phyloP scores from a whole-genome alignment of 2,888 invertebrate genomes.

The Drosophila testacea region DNA sequence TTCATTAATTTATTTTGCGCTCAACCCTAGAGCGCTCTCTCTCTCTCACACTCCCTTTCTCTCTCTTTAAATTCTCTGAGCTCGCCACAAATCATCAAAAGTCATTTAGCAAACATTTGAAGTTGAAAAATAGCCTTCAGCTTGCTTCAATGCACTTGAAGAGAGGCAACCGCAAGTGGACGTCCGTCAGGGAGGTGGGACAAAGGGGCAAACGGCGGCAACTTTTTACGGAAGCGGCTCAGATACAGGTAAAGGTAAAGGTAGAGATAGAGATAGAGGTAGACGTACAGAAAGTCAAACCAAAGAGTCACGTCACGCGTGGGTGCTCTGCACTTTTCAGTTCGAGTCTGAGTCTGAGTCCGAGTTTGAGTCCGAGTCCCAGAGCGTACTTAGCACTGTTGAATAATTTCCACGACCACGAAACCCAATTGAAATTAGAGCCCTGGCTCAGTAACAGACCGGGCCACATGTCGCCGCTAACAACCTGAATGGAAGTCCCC shows the following conservation, averaged over 20 bases:
- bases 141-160: conserved; percentile 81
- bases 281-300: conserved; percentile 72
- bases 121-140: conserved; percentile 83
- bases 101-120: conserved; percentile 82
- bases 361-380: conserved; percentile 34
- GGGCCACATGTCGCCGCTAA: conserved; percentile 77
- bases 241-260: conserved; percentile 43
- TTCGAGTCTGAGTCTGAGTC: conserved; percentile 26
- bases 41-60: not conserved
- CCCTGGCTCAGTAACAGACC: conserved; percentile 69
- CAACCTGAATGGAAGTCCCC: conserved; percentile 65
- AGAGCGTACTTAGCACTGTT: conserved; percentile 77
- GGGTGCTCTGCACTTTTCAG: conserved; percentile 66
- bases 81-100: conserved; percentile 81
- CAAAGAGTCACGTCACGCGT: conserved; percentile 82
- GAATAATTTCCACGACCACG: conserved; percentile 80
- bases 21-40: conserved; percentile 40
- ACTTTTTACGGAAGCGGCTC: conserved; percentile 78
- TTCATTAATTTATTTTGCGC: conserved; percentile 80
- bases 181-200: conserved; percentile 17
- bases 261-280: conserved; percentile 49
- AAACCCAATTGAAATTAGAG: conserved; percentile 81
- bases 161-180: conserved; percentile 70
- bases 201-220: conserved; percentile 55
- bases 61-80: conserved; percentile 13